These are phyloP conservation scores for Ptilodon capucinus DNA, from an alignment of 2,888 invertebrate genomes.

Conservation along the genomic window DNA sequence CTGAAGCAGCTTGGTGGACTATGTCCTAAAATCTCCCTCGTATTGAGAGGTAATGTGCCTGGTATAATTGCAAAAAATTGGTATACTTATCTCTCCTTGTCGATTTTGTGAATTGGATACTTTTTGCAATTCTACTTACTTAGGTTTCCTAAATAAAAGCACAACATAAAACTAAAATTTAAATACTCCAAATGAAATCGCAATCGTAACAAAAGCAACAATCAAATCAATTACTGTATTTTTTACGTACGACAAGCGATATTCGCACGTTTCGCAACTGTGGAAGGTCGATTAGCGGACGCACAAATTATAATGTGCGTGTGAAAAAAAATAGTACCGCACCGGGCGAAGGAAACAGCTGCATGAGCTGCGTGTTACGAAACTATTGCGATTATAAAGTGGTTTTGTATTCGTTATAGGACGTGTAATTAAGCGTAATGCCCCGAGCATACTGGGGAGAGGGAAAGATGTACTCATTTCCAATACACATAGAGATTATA, in stretches of 20 bases:
- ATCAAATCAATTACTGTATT: slow-evolving; percentile 32
- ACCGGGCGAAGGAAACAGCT: slow-evolving; percentile 26
- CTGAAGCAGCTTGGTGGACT: no score
- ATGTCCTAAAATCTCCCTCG: no score
- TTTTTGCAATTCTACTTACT: no score
- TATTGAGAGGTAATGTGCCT: no score
- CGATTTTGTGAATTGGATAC: no score
- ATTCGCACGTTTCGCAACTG: slow-evolving; percentile 17
- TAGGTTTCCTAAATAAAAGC: no score
- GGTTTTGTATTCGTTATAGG: neutral
- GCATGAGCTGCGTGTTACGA: neutral
- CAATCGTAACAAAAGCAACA: slow-evolving; percentile 35
- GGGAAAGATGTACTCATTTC: no score
- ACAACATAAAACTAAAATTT: neutral
- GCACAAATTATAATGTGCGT: slow-evolving; percentile 48
- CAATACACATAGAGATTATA: no score
- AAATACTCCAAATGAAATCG: slow-evolving; percentile 3
- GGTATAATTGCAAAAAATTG: no score
- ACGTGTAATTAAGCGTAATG: no score
- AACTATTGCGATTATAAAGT: neutral
- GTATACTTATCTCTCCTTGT: no score
- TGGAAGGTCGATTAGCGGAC: slow-evolving; percentile 43
- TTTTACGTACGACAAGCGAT: slow-evolving; percentile 9
- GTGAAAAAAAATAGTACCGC: slow-evolving; percentile 57
- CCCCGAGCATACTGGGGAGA: no score